Evolutionary conservation across 2,797 vertebrate species (phyloP).

Genomic region (Delichon dasypus): DNA sequence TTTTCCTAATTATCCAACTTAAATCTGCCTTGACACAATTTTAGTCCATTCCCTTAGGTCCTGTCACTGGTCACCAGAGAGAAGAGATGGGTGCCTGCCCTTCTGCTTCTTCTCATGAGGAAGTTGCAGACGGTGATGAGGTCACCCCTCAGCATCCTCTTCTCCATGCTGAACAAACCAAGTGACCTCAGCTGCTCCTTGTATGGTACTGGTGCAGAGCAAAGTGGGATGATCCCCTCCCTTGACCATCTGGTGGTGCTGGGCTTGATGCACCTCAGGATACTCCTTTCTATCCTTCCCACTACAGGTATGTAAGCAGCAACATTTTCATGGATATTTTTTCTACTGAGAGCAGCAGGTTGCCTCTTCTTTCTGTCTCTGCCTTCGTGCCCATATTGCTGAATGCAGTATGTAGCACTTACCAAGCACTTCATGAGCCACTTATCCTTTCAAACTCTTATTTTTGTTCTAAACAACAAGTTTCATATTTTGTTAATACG

Average conservation of each 20-base stretch:
- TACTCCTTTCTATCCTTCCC: background rate
- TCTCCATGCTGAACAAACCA: background rate
- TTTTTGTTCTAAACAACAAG: background rate
- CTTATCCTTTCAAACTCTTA: background rate
- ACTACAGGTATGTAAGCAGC: background rate
- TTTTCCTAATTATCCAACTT: background rate
- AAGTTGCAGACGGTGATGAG: background rate
- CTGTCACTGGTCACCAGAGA: background rate
- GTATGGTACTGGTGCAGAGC: accelerated
- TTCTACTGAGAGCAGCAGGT: background rate
- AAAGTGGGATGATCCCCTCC: background rate
- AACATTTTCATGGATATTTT: background rate
- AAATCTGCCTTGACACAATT: background rate
- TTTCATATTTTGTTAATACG: background rate
- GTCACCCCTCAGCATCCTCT: background rate
- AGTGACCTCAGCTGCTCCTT: background rate
- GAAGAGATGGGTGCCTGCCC: background rate
- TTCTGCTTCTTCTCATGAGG: background rate
- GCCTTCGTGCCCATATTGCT: background rate
- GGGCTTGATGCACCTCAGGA: background rate
- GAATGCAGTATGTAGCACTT: background rate
- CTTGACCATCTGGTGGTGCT: accelerated
- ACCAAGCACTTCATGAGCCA: background rate
- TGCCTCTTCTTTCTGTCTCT: background rate
- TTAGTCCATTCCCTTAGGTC: background rate